These are phyloP conservation scores for Chelon auratus DNA, from an alignment of 2,797 vertebrate species.

Conservation along the genomic window DNA sequence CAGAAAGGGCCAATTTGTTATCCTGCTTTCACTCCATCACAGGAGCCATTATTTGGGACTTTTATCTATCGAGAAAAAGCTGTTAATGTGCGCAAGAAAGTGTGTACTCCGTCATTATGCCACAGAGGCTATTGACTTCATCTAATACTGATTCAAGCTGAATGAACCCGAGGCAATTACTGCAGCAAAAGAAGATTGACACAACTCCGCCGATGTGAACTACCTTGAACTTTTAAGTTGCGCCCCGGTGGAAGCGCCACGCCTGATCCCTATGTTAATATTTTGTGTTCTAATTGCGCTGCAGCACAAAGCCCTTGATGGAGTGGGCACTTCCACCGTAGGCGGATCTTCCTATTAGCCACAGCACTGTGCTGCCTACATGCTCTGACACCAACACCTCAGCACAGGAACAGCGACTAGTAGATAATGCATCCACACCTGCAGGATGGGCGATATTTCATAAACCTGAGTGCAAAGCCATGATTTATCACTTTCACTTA, in stretches of 20 bases:
- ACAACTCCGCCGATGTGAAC: conserved; percentile 45
- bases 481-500: conserved; percentile 77
- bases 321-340: conserved; percentile 48
- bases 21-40: conserved; percentile 77
- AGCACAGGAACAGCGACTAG: conserved; percentile 41
- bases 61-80: conserved; percentile 79
- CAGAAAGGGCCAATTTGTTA: conserved; percentile 79
- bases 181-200: conserved; percentile 51
- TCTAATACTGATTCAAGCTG: conserved; percentile 51
- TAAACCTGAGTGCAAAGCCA: conserved; percentile 70
- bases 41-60: conserved; percentile 76
- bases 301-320: conserved; percentile 60
- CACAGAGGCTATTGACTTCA: conserved; percentile 60
- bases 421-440: conserved; percentile 64
- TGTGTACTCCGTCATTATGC: conserved; percentile 71
- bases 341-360: conserved; percentile 62
- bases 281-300: conserved; percentile 68
- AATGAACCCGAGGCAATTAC: conserved; percentile 67
- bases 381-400: conserved; percentile 44
- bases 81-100: conserved; percentile 72
- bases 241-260: conserved; percentile 38
- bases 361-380: conserved; percentile 33
- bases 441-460: conserved; percentile 72
- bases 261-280: conserved; percentile 69
- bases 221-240: conserved; percentile 70